phyloP scores from a whole-genome alignment of 2,797 vertebrate species.

The Decapterus maruadsi region DNA sequence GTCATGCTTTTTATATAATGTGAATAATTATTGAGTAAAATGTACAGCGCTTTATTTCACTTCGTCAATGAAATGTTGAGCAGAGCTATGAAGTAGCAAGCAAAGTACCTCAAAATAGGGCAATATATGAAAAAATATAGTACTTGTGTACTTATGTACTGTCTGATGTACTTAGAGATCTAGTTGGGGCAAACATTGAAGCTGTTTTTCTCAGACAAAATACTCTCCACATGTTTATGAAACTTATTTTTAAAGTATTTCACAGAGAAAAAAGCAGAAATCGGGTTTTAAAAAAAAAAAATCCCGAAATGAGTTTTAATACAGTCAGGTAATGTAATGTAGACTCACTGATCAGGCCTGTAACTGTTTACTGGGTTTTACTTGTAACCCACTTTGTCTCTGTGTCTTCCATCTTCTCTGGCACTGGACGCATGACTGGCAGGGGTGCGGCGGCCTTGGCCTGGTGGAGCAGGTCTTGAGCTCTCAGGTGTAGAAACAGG shows the following conservation, averaged over 20 bases:
- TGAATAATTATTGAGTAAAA: no score
- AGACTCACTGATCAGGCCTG: not conserved
- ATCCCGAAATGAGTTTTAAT: not conserved
- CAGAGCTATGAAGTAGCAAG: no score
- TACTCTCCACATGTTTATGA: not conserved
- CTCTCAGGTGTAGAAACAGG: not conserved
- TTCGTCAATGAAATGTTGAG: no score
- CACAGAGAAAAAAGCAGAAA: not conserved
- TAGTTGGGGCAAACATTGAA: no score
- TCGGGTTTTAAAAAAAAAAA: not conserved
- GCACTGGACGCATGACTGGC: no score
- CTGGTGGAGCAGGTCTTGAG: slow-evolving; percentile 1
- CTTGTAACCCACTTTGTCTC: not conserved
- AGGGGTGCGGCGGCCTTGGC: no score
- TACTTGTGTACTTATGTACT: no score
- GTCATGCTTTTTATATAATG: not conserved
- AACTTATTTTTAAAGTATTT: not conserved
- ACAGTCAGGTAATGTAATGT: not conserved
- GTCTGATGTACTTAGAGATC: not conserved
- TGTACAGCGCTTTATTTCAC: no score
- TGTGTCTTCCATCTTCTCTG: not conserved
- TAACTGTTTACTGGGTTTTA: not conserved
- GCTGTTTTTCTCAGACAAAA: no score
- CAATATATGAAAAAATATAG: not conserved
- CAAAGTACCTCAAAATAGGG: not conserved